phyloP scores from a whole-genome alignment of 53 echinoderm and acorn worm species.

The Luidia sarsii region DNA sequence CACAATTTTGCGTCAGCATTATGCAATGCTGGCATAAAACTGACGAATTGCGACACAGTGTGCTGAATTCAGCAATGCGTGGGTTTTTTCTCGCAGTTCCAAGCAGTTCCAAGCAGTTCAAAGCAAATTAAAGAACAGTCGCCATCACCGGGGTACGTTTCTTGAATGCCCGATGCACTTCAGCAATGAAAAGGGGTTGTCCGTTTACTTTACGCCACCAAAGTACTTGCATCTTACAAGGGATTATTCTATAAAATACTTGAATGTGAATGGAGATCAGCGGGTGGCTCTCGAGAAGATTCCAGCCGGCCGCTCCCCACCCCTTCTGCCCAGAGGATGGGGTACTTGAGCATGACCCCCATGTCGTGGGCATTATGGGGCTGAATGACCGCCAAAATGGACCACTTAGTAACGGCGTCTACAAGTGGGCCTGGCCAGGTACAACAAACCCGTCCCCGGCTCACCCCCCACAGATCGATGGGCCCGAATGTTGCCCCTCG shows the following conservation, averaged over 20 bases:
- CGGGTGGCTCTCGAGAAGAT: not conserved
- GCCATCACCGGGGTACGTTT: no score
- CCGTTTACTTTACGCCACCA: not conserved
- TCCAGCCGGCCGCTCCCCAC: no score
- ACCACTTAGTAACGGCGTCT: constrained; percentile 20
- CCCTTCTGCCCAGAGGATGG: not conserved
- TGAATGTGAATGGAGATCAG: not conserved
- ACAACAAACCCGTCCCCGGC: constrained; percentile 25
- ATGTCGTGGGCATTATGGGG: constrained; percentile 18
- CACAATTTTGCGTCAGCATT: no score
- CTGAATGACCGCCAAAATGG: constrained; percentile 37
- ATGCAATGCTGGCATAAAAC: no score
- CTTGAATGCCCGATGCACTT: no score
- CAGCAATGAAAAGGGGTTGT: no score
- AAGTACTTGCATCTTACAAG: not conserved
- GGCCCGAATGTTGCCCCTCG: not conserved
- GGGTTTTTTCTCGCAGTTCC: no score
- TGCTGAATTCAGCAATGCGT: no score
- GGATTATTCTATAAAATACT: not conserved
- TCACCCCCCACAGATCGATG: constrained; percentile 21
- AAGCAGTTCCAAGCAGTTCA: no score
- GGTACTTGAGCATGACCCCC: constrained; percentile 43
- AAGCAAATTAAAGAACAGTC: no score
- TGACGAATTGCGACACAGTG: no score
- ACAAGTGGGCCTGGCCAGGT: constrained; percentile 33